These are phyloP conservation scores for Oryzias javanicus DNA, from an alignment of 2,113 vertebrate species.

Conservation along the genomic window DNA sequence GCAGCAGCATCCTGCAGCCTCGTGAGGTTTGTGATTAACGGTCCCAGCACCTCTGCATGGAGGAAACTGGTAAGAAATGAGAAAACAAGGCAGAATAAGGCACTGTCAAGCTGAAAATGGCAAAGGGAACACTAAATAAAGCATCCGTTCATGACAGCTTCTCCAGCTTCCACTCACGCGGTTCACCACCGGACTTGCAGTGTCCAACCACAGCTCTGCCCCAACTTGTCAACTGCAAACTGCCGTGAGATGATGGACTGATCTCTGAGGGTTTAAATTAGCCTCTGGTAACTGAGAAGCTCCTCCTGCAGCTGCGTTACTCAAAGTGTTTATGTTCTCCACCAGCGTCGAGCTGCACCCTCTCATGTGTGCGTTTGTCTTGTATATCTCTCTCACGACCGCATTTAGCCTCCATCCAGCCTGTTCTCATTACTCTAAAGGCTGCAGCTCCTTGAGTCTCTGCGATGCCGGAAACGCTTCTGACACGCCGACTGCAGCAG, in stretches of 20 bases:
- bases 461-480: neutral
- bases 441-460: neutral
- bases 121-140: neutral
- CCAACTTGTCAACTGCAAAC: slow-evolving; percentile 48
- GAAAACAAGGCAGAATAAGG: neutral
- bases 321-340: slow-evolving; percentile 51
- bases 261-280: slow-evolving; percentile 54
- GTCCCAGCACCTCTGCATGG: slow-evolving; percentile 57
- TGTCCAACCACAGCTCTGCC: slow-evolving; percentile 44
- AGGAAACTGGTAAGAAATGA: slow-evolving; percentile 15
- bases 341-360: slow-evolving; percentile 31
- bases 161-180: slow-evolving; percentile 33
- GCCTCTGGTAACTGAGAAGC: slow-evolving; percentile 44
- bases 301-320: slow-evolving; percentile 31
- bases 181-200: slow-evolving; percentile 33
- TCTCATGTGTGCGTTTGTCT: slow-evolving; percentile 21
- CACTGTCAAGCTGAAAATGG: neutral
- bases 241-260: slow-evolving; percentile 59
- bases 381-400: slow-evolving; percentile 12
- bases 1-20: slow-evolving; percentile 15
- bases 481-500: too few relatives aligned
- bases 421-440: neutral
- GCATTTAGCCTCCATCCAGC: slow-evolving; percentile 21
- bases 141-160: slow-evolving; percentile 5
- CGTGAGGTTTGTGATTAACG: slow-evolving; percentile 45